phyloP scores from a whole-genome alignment of 1,140 invertebrate genomes.

The Cylas formicarius region DNA sequence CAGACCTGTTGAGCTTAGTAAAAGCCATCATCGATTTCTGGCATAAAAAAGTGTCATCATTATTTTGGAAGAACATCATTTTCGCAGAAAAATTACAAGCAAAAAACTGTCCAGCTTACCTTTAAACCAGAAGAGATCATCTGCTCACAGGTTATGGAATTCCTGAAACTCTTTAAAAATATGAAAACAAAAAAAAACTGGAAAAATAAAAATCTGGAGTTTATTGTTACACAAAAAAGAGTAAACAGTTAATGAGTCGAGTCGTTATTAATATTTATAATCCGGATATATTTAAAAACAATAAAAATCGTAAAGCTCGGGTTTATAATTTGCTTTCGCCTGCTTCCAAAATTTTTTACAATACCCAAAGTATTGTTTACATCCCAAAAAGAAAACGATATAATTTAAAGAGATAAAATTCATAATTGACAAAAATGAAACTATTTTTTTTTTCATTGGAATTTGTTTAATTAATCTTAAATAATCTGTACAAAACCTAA shows the following conservation, averaged over 20 bases:
- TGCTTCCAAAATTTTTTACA: too few relatives aligned
- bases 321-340: too few relatives aligned
- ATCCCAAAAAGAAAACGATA: too few relatives aligned
- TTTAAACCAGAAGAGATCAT: background rate
- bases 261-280: too few relatives aligned
- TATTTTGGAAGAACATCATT: conserved; percentile 3
- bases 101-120: background rate
- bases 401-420: too few relatives aligned
- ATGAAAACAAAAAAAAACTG: conserved; percentile 9
- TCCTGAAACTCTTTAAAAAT: too few relatives aligned
- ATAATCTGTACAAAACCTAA: conserved; percentile 33
- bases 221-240: conserved; percentile 19
- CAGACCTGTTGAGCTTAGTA: conserved; percentile 11
- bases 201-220: conserved; percentile 16
- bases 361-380: too few relatives aligned
- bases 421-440: too few relatives aligned
- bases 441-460: too few relatives aligned
- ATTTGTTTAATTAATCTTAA: conserved; percentile 17
- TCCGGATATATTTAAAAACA: too few relatives aligned
- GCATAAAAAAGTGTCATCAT: conserved; percentile 12
- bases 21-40: conserved; percentile 16
- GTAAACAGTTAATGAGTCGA: conserved; percentile 1
- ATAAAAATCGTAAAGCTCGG: too few relatives aligned
- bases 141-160: background rate
- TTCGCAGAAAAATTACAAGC: background rate